phyloP scores from a whole-genome alignment of 2,113 vertebrate species.

The Ciconia maguari region DNA sequence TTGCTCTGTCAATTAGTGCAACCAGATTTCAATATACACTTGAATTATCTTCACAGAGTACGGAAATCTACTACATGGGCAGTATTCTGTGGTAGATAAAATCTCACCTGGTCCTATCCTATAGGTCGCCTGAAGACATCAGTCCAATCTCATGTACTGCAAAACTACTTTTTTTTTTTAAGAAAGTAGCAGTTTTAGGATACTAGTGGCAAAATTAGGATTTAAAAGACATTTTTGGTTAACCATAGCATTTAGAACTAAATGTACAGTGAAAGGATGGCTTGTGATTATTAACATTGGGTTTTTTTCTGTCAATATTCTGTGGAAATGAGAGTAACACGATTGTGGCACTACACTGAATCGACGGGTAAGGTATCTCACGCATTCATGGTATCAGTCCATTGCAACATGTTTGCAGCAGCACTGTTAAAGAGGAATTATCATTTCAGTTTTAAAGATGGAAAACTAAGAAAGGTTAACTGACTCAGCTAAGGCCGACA shows the following conservation, averaged over 20 bases:
- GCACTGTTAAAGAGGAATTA: background rate
- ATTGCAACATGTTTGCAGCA: background rate
- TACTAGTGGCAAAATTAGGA: background rate
- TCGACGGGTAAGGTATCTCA: fast-evolving
- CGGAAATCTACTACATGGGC: background rate
- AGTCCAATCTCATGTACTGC: background rate
- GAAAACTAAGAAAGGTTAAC: constrained; percentile 30
- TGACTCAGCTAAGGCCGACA: background rate
- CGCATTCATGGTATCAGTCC: background rate
- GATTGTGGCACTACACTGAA: too few relatives aligned
- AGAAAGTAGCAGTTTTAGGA: background rate
- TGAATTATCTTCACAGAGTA: background rate
- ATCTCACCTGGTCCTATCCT: background rate
- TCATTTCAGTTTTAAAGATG: background rate
- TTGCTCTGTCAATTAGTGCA: constrained; percentile 16
- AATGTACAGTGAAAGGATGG: background rate
- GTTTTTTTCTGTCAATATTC: background rate
- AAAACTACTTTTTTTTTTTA: background rate
- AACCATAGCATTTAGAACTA: background rate
- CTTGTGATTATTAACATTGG: background rate
- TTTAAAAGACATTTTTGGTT: background rate
- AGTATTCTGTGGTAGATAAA: background rate
- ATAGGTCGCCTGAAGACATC: background rate
- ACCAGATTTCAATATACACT: constrained; percentile 17
- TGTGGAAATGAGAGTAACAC: background rate